Evolutionary conservation across 1,140 invertebrate species (phyloP), one percentile per base, ranked within the genome.

Genomic region (Drosophila pandora): DNA sequence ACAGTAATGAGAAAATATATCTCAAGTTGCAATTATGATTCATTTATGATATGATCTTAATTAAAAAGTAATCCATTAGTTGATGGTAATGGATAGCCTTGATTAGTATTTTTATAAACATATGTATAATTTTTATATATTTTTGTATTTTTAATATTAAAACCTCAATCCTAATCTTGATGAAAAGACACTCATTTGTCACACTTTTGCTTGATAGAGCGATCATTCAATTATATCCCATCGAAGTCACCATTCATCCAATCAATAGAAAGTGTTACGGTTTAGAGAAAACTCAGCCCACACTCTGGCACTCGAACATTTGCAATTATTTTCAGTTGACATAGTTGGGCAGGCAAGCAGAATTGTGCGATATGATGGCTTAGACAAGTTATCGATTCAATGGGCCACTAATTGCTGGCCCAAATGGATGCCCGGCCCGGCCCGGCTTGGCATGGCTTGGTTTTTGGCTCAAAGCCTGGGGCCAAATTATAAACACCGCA

Each of bases 351-450:
- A 62, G 34, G 68, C 70, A 73, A 48, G 70, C 69, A 73, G 70
- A 73, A 73, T 62, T 50, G 32, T 69, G 49, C 65, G 67, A 70
- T 69, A 73, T 63, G 58, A 56, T 52, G 70, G 49, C 69, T 73
- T 63, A 47, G 59, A 43, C 58, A 64, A 23, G 70, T 50, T 73
- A 73, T 73, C 70, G 70, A 73, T 52, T 73, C 69, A 73, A 73
- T 63, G 70, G 69, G 69, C 58, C 48, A 47, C 70, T 73, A 73
- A 73, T 73, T 73, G 69, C 50, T 43, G 57, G 70, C 70, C 70
- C 45, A 73, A 73, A 71, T 69, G 63, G 62, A 56, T 39, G 63
- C 50, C 63, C 63, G 56, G 39, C 50, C 63, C 63, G 56, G 39
- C 68, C 48, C 32, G 69, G 25, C 56, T 21, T 39, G 30, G n/a